Base-by-base conservation (phyloP, 2,113 vertebrate species). In the Nibea coibor region DNA sequence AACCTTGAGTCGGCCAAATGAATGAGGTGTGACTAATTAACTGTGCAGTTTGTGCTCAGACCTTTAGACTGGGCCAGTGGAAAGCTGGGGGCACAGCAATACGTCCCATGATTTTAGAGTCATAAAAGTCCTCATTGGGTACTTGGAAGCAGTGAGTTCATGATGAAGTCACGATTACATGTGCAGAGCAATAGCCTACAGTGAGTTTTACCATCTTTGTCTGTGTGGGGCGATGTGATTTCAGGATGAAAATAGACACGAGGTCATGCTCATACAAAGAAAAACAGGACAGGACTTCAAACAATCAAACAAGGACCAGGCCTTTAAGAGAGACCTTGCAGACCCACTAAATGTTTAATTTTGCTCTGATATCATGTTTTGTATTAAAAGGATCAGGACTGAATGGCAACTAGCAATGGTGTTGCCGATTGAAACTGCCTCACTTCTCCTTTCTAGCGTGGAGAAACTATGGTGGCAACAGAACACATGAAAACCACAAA, bases 21-120 rank as follows among this genome's bases (percentile, higher is more conserved):
- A 91, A 91, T 88, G 88, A 90, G 88, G 88, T 82, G 87, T 88
- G 83, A 91, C 92, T 94, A 92, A 94, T 93, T 91, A 87, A 78
- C 63, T 65, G 66, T 59, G 63, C 69, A 67, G 85, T 89, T 85
- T 83, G 66, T 75, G 81, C 45, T 71, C 67, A 67, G 43, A 86
- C 83, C 74, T 76, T 83, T 42, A 43, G 81, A 78, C 24, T 50
- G 59, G 74, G 76, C 76, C 42, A 5, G 61, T 14, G 24, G 17
- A 71, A 72, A 1, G 12, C 65, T 45, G 1, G 17, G 9, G 57
- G 78, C 28, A 43, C 54, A 67, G 61, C 64, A 83, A 83, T 3
- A 67, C 16, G 19, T 77, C 28, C 64, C 48, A 9, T 73, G 65
- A 51, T 83, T 85, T 81, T 45, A 51, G 2, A 75, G 66, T 56